Percentiles rank a stretch among this genome's conserved stretches.
phyloP scores from a whole-genome alignment of 2,888 invertebrate species.

The Rhingia rostrata region DNA sequence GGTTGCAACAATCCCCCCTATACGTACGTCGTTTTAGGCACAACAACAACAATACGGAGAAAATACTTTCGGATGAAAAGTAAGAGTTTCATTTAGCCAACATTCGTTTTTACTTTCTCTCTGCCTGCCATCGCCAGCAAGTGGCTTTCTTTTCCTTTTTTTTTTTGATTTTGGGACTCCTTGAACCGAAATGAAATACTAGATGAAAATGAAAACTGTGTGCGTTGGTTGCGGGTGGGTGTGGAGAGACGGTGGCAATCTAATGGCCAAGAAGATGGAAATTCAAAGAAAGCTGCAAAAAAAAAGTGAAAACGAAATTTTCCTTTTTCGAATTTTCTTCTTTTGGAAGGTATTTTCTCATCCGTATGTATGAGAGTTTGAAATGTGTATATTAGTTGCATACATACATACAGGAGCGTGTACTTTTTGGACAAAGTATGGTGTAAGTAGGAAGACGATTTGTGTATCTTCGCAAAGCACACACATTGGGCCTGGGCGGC shows the following conservation, averaged over 20 bases:
- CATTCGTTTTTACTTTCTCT: constrained; percentile 49
- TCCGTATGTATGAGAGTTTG: constrained; percentile 66
- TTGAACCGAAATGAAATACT: constrained; percentile 73
- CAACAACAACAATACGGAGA: constrained; percentile 30
- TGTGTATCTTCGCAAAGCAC: constrained; percentile 53
- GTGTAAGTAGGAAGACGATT: constrained; percentile 50
- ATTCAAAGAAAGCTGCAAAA: constrained; percentile 67
- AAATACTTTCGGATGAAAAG: constrained; percentile 69
- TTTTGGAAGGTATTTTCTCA: constrained; percentile 65
- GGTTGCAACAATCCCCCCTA: constrained; percentile 56
- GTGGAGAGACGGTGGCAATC: constrained; percentile 44
- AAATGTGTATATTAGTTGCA: constrained; percentile 71
- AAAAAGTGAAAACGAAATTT: constrained; percentile 52
- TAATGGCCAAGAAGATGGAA: constrained; percentile 68
- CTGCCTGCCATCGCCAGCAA: constrained; percentile 6
- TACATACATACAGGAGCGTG: constrained; percentile 21
- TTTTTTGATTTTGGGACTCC: constrained; percentile 73
- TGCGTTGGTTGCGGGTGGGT: constrained; percentile 39
- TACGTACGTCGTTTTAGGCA: background rate
- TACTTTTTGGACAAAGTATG: constrained; percentile 23
- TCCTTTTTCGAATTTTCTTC: constrained; percentile 46
- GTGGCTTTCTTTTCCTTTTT: background rate
- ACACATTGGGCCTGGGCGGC: constrained; percentile 57
- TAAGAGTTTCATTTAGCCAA: constrained; percentile 74
- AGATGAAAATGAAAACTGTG: constrained; percentile 74